Conservation (phyloP, 2,888 invertebrate genomes). For the Venustoraphidia nigricollis region DNA sequence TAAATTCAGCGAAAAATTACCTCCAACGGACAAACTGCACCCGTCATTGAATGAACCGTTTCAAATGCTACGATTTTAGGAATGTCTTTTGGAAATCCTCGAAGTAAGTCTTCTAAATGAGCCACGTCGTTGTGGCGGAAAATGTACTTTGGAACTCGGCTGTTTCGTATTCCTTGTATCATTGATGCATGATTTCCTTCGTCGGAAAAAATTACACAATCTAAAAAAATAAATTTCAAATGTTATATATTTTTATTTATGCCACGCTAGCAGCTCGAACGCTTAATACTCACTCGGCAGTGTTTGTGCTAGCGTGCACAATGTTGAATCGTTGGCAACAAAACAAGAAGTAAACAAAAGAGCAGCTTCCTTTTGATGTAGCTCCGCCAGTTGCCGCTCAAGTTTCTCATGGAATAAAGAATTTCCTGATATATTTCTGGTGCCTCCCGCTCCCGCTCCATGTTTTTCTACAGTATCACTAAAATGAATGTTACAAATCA, state of each 20-base stretch:
- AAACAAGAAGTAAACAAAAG: slow-evolving; percentile 91
- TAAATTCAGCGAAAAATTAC: slow-evolving; percentile 11
- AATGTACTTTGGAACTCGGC: slow-evolving; percentile 81
- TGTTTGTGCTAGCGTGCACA: slow-evolving; percentile 77
- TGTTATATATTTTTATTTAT: too few species aligned
- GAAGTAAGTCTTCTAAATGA: slow-evolving; percentile 65
- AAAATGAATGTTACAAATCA: slow-evolving; percentile 7
- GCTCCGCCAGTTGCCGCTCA: slow-evolving; percentile 64
- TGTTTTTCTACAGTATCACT: slow-evolving; percentile 63
- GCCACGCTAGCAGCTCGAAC: too few species aligned
- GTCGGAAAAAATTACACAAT: slow-evolving; percentile 88
- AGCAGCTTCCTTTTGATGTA: slow-evolving; percentile 85
- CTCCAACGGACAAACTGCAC: slow-evolving; percentile 83
- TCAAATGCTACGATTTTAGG: slow-evolving; percentile 98
- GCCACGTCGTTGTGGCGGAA: slow-evolving; percentile 86
- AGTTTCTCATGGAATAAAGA: slow-evolving; percentile 79
- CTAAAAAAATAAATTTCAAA: slow-evolving; percentile 19
- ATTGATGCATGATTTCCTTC: slow-evolving; percentile 96
- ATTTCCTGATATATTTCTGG: slow-evolving; percentile 93
- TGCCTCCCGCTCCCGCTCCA: slow-evolving; percentile 91
- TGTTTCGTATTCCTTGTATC: slow-evolving; percentile 93
- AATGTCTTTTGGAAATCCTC: slow-evolving; percentile 49
- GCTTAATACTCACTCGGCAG: slow-evolving; percentile 45
- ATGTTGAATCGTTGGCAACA: slow-evolving; percentile 92
- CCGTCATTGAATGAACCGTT: slow-evolving; percentile 98